Evolutionary conservation across 1,140 invertebrate species (phyloP), one percentile per base, ranked within the genome.

Genomic region (Calycopis cecrops): DNA sequence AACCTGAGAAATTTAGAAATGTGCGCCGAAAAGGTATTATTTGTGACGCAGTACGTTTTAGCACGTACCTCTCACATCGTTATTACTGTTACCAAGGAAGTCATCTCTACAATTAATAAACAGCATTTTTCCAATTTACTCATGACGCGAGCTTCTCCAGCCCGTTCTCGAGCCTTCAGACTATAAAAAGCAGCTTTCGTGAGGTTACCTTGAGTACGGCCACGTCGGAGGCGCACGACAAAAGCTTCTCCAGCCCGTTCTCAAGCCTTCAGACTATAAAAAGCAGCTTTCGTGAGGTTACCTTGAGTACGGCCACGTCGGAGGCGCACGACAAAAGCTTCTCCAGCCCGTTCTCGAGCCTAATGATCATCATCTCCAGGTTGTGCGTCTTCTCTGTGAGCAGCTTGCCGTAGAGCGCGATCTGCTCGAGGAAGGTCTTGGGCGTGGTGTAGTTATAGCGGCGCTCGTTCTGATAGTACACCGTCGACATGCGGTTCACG

Each of bases 361-460:
- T 88, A 1, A 84, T 71, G n/a, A 97, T 95, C 74, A 93, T 94
- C 47, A 91, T 90, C 59, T 92, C 89, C n/a, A 97, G 89, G 50
- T 96, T 92, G n/a, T 79, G 87, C 1, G 92, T 93, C 80, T 97
- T 97, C 49, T 92, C 92, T 8, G 88, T 89, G 35, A 99, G 83
- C 8, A 98, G 81, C 74, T 96, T 97, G 1, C 91, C 90, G 72
- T 98, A 99, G 0, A 98, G 88, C 37, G 92, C 91, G 55, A 99
- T 98, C 74, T 97, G 95, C 76, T 98, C 97, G n/a, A 99, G 80
- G 84, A 98, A 99, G 2, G 95, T 96, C 85, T 98, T 99, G 0
- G 97, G 97, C 1, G 97, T 99, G 0, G 97, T 98, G 72, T 98
- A 98, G 79, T 98, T 98, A 83, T 97, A 97, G n/a, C 97, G 90